Base-by-base conservation (phyloP, 2,113 vertebrate species). In the Albula glossodonta region DNA sequence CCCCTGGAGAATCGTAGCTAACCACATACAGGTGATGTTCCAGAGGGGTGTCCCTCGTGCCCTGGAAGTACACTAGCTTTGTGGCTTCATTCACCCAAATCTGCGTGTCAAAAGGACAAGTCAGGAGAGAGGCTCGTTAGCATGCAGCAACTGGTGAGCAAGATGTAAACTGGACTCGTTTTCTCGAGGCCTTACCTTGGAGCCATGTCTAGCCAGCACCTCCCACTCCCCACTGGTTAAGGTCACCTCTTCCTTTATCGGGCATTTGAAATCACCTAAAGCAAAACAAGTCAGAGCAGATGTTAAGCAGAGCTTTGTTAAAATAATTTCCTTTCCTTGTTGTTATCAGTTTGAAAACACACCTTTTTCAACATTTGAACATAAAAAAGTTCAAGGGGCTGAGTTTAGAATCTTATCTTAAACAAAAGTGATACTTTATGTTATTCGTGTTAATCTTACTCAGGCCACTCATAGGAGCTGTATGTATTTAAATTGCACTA, bases 61-160 rank as follows among this genome's bases (percentile, higher is more conserved):
- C 97, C 93, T 99, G 98, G 94, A 99, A 99, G 84, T 97, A 99
- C 87, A 98, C 97, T 92, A 98, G 90, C 94, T 96, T 97, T 0
- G 96, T 95, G n/a, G 94, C 93, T 94, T 99, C 98, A 0, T 99
- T 97, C 86, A 99, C 98, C 98, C 98, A 99, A 91, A 99, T 98
- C 98, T 99, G 89, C 52, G 83, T 1, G 89, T 80, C 49, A 31
- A n/a, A 89, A 10, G 81, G 48, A 13, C 83, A 66, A 81, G 51
- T n/a, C 2, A 48, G 10, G 50, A 84, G 63, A 22, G 0, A 78
- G 9, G 51, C 19, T 7, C 13, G 19, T 77, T 19, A 50, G 10
- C 49, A 10, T 56, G 80, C 51, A 57, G 10, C 17, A 48, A 50
- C 50, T 51, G 11, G 80, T 9, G 3, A 9, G 74, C 50, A 70